Conservation (phyloP, 2,888 invertebrate species). For the Standfussiana lucernea region DNA sequence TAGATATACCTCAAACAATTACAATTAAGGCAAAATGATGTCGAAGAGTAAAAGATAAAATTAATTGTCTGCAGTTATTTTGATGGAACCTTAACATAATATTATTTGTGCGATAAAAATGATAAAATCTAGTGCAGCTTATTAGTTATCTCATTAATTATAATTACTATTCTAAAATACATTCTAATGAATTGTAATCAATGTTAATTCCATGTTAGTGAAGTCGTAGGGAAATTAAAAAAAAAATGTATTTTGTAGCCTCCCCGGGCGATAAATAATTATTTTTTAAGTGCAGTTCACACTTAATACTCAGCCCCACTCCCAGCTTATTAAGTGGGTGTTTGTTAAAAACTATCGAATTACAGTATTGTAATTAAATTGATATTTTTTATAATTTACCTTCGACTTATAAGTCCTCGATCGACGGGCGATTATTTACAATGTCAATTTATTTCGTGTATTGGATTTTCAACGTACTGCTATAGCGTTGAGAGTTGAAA, state of each 20-base stretch:
- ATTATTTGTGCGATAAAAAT: conserved; percentile 4
- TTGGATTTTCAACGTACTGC: neutral
- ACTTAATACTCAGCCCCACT: neutral
- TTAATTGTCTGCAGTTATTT: neutral
- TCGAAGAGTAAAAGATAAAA: neutral
- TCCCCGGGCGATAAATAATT: neutral
- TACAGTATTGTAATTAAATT: no score
- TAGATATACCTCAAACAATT: no score
- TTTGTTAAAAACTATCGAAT: no score
- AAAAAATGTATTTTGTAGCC: neutral
- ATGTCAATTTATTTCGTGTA: neutral
- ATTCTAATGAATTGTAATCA: conserved; percentile 21
- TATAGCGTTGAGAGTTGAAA: neutral
- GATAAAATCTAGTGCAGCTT: neutral
- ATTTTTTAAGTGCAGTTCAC: neutral
- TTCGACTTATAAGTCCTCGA: neutral
- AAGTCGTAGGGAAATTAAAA: conserved; percentile 33
- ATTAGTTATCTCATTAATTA: neutral
- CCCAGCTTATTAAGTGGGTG: neutral
- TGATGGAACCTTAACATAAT: neutral
- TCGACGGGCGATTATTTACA: neutral
- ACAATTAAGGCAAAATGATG: neutral
- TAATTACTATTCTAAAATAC: conserved; percentile 5
- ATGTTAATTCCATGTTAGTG: conserved; percentile 55
- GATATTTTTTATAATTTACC: conserved; percentile 23